phyloP scores from a whole-genome alignment of 2,113 vertebrate species.

The Actenoides lindsayi region DNA sequence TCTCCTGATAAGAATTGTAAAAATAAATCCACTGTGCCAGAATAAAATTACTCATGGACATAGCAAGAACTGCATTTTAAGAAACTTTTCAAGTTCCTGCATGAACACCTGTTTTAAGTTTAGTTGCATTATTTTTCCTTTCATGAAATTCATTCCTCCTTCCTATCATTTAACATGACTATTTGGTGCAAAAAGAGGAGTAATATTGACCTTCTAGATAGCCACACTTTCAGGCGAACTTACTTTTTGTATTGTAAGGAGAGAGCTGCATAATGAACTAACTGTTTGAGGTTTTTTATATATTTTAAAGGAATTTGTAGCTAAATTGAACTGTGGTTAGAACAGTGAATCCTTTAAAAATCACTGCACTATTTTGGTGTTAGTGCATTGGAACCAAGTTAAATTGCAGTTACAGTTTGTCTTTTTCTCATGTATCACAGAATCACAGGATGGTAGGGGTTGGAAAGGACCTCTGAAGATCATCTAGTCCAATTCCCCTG shows the following conservation, averaged over 20 bases:
- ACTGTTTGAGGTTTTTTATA: fast-evolving
- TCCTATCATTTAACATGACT: neutral
- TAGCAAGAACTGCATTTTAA: neutral
- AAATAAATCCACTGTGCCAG: neutral
- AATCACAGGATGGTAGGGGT: no score
- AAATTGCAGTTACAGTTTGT: neutral
- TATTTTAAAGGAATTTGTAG: neutral
- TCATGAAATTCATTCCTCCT: neutral
- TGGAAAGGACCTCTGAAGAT: no score
- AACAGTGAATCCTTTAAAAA: neutral
- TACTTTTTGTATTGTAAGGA: neutral
- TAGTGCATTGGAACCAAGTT: neutral
- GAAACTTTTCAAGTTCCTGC: neutral
- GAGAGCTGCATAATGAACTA: neutral
- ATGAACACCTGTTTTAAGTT: neutral
- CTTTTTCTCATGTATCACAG: neutral
- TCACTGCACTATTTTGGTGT: neutral
- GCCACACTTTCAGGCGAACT: neutral
- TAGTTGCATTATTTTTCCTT: neutral
- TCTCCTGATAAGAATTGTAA: neutral
- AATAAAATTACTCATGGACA: neutral
- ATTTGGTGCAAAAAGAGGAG: neutral
- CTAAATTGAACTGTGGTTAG: neutral
- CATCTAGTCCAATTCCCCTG: no score
- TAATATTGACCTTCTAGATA: neutral